phyloP scores from a whole-genome alignment of 1,140 invertebrate species.

The Eubasilissa regina region DNA sequence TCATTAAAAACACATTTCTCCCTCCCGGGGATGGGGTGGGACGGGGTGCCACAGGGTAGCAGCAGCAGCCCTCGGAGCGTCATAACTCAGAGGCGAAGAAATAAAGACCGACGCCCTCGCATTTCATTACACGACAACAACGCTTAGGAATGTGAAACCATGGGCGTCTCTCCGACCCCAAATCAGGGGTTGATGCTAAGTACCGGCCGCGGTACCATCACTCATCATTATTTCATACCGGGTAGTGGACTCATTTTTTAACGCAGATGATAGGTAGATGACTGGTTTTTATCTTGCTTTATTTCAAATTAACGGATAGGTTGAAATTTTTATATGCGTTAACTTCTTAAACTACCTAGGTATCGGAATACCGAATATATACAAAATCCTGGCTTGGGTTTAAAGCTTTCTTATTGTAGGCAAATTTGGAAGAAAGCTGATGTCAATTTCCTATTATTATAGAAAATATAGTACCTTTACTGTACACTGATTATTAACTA shows the following conservation, averaged over 20 bases:
- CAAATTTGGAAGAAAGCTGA: too few species aligned
- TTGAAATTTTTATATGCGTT: too few species aligned
- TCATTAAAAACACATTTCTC: slow-evolving; percentile 61
- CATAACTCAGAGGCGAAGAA: slow-evolving; percentile 57
- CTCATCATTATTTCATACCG: slow-evolving; percentile 57
- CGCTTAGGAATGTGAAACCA: slow-evolving; percentile 57
- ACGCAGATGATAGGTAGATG: not conserved
- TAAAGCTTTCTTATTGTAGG: too few species aligned
- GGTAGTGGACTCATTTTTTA: slow-evolving; percentile 35
- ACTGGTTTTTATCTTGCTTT: too few species aligned
- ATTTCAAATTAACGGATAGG: too few species aligned
- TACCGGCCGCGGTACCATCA: slow-evolving; percentile 46
- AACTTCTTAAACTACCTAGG: too few species aligned
- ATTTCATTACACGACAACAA: slow-evolving; percentile 61
- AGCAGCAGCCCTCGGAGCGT: slow-evolving; percentile 47
- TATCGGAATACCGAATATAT: too few species aligned
- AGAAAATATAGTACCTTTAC: too few species aligned
- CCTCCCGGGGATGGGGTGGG: slow-evolving; percentile 30
- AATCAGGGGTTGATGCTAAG: slow-evolving; percentile 27
- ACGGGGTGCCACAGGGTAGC: too few species aligned
- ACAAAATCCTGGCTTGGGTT: too few species aligned
- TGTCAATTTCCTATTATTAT: too few species aligned
- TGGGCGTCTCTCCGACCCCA: not conserved
- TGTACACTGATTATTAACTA: too few species aligned
- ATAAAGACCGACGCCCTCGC: slow-evolving; percentile 36